phyloP scores from a whole-genome alignment of 1,140 invertebrate species.

The Tetramorium alpestre region DNA sequence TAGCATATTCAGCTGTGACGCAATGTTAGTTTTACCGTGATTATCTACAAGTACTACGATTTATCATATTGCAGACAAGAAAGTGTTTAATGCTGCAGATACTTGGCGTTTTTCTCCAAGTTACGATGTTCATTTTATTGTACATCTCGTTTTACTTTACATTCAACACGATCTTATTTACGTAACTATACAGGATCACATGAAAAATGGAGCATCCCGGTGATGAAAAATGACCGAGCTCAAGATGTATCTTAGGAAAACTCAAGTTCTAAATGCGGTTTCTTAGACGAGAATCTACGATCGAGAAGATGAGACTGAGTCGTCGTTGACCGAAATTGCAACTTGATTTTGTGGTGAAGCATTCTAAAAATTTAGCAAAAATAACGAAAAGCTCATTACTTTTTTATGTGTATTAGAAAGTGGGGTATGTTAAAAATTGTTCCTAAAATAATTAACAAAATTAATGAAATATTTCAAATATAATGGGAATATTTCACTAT shows the following conservation, averaged over 20 bases:
- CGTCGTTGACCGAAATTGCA: background rate
- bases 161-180: slow-evolving; percentile 42
- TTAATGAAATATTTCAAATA: background rate
- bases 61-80: background rate
- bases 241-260: background rate
- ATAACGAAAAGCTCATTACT: background rate
- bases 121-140: slow-evolving; percentile 14
- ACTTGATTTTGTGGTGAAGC: background rate
- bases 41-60: background rate
- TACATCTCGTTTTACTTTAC: slow-evolving; percentile 6
- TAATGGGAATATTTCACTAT: background rate
- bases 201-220: slow-evolving; percentile 27
- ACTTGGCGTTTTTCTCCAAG: background rate
- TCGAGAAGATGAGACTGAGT: background rate
- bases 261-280: background rate
- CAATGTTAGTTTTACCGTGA: background rate
- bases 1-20: background rate
- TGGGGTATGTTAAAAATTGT: background rate
- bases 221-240: slow-evolving; percentile 43
- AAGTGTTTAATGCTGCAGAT: slow-evolving; percentile 7
- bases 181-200: slow-evolving; percentile 23
- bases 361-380: background rate
- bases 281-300: background rate
- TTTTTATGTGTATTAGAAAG: background rate
- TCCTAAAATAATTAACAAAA: background rate